A percentile compares a stretch with the other conserved stretches of the same genome.
Evolutionary conservation across 2,797 vertebrate species (phyloP).

Genomic region (Myiotriccus ornatus): DNA sequence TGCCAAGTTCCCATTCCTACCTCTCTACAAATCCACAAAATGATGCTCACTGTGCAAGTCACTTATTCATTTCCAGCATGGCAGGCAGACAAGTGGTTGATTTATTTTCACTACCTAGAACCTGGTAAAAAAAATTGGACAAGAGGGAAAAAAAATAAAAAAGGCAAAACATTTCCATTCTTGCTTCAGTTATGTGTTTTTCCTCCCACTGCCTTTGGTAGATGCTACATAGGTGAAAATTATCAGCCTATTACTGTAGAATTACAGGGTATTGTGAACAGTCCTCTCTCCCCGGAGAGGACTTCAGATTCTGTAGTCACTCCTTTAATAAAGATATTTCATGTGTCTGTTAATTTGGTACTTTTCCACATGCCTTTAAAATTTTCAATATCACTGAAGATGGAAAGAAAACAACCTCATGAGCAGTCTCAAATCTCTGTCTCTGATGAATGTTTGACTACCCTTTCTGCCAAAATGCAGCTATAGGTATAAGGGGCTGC

Average conservation of each 20-base stretch:
- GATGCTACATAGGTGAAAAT: neutral
- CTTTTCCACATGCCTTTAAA: neutral
- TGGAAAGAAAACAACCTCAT: neutral
- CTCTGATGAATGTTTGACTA: neutral
- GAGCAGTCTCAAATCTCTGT: neutral
- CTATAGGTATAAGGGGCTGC: neutral
- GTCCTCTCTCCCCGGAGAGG: neutral
- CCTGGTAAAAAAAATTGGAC: neutral
- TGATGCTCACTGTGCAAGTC: neutral
- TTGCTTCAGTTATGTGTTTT: neutral
- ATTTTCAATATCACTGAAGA: neutral
- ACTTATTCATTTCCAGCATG: neutral
- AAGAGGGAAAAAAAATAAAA: neutral
- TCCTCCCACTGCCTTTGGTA: neutral
- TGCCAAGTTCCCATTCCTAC: neutral
- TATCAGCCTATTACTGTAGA: neutral
- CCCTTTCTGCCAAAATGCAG: neutral
- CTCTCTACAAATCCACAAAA: neutral
- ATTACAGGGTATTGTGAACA: neutral
- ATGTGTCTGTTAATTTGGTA: neutral
- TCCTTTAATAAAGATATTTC: neutral
- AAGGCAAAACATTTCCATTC: neutral
- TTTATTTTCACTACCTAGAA: neutral
- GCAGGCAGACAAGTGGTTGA: neutral
- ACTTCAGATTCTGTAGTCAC: neutral